phyloP scores from a whole-genome alignment of 2,797 vertebrate species.

The Phalloptychus januarius region DNA sequence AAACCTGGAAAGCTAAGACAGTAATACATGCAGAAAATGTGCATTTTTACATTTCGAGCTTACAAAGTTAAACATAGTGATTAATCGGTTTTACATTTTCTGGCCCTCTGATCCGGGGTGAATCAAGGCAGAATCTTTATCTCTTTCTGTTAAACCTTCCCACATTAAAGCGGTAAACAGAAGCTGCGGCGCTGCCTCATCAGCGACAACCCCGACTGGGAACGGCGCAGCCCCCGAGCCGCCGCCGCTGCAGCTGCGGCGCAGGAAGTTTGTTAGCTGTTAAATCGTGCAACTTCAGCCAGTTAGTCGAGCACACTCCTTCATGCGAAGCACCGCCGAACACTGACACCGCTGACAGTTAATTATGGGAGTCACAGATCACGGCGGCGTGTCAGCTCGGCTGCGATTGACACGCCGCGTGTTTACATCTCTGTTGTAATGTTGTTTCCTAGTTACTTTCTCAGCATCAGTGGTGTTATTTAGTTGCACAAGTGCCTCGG shows the following conservation, averaged over 20 bases:
- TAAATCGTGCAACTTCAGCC: slow-evolving; percentile 71
- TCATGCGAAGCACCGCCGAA: slow-evolving; percentile 68
- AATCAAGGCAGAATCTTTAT: background rate
- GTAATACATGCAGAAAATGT: no score
- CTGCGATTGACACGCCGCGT: slow-evolving; percentile 69
- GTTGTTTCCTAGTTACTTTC: slow-evolving; percentile 76
- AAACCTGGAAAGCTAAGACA: no score
- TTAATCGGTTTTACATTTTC: no score
- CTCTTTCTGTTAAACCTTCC: slow-evolving; percentile 29
- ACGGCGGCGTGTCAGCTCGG: slow-evolving; percentile 70
- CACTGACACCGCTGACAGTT: slow-evolving; percentile 80
- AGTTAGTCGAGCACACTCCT: slow-evolving; percentile 74
- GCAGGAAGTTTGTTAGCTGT: slow-evolving; percentile 66
- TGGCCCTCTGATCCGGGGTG: background rate
- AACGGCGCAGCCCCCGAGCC: slow-evolving; percentile 50
- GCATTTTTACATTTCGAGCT: no score
- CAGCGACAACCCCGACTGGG: slow-evolving; percentile 43
- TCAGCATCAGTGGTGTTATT: slow-evolving; percentile 61
- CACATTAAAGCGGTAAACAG: slow-evolving; percentile 37
- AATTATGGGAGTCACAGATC: slow-evolving; percentile 81
- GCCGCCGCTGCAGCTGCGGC: slow-evolving; percentile 13
- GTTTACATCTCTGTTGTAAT: slow-evolving; percentile 77
- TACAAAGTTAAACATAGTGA: no score
- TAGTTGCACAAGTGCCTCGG: slow-evolving; percentile 70
- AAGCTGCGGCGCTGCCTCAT: slow-evolving; percentile 48